Evolutionary conservation across 2,113 vertebrate species (phyloP).

Genomic region (Pipa parva): DNA sequence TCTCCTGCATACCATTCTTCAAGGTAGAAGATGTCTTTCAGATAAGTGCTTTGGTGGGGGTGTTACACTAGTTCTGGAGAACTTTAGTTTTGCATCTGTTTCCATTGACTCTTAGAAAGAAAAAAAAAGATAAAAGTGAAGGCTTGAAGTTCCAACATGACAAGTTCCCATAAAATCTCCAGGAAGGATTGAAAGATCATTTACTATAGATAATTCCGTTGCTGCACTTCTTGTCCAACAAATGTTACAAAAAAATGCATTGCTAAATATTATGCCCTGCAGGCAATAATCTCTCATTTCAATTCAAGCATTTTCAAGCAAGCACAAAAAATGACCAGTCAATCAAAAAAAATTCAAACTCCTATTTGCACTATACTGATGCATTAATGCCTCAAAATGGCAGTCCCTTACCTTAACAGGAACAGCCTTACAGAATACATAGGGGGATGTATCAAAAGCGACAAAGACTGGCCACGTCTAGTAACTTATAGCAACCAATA

Average conservation of each 20-base stretch:
- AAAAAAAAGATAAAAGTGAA: background rate
- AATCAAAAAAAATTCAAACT: background rate
- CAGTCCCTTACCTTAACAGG: too few species aligned
- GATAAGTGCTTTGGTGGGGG: constrained; percentile 1
- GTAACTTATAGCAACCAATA: too few species aligned
- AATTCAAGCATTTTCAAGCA: background rate
- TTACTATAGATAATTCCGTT: background rate
- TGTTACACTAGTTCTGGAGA: background rate
- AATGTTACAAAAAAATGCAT: background rate
- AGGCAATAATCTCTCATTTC: background rate
- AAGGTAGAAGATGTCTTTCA: background rate
- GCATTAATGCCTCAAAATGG: too few species aligned
- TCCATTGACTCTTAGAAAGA: background rate
- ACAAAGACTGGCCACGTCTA: too few species aligned
- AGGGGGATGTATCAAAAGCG: too few species aligned
- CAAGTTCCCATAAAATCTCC: background rate
- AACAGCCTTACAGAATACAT: too few species aligned
- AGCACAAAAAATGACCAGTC: background rate
- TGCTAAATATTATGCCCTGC: background rate
- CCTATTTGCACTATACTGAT: too few species aligned
- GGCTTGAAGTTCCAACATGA: background rate
- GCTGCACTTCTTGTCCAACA: background rate
- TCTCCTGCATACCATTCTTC: background rate
- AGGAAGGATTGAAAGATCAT: constrained; percentile 1
- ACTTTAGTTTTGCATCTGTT: constrained; percentile 2